phyloP scores from a whole-genome alignment of 2,888 invertebrate species.

The Leptinotarsa tumamoca region DNA sequence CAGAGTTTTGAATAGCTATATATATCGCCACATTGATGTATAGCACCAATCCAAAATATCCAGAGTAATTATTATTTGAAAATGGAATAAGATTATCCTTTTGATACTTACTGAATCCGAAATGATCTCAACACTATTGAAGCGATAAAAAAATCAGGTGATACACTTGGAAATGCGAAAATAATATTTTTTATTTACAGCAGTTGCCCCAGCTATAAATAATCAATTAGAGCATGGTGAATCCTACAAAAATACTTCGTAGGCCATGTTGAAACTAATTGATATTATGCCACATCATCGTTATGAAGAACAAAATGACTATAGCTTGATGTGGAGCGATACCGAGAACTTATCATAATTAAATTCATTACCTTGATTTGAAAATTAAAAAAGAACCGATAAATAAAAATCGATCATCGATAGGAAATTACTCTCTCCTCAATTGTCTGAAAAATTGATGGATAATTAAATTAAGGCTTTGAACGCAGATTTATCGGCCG shows the following conservation, averaged over 20 bases:
- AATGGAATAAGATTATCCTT: too few relatives aligned
- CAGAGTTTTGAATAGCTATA: too few relatives aligned
- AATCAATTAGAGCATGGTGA: not conserved
- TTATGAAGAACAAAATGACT: constrained; percentile 9
- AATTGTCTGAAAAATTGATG: constrained; percentile 19
- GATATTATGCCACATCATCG: constrained; percentile 1
- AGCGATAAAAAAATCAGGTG: not conserved
- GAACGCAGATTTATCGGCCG: constrained; percentile 6
- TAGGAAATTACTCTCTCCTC: constrained; percentile 6
- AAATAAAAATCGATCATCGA: constrained; percentile 20
- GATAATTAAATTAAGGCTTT: constrained; percentile 19
- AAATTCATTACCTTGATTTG: constrained; percentile 16
- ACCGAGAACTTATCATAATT: constrained; percentile 11
- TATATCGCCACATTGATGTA: too few relatives aligned
- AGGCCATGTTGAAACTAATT: not conserved
- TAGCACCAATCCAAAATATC: too few relatives aligned
- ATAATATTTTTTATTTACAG: not conserved
- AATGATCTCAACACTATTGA: not conserved
- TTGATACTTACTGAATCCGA: too few relatives aligned
- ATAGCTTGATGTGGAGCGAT: constrained; percentile 15
- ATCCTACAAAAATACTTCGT: not conserved
- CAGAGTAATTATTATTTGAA: too few relatives aligned
- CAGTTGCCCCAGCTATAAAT: not conserved
- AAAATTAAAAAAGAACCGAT: constrained; percentile 14
- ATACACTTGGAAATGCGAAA: too few relatives aligned